Percentiles rank a stretch among this genome's conserved stretches.
Conservation (phyloP, 2,797 vertebrate species). For the Choloepus didactylus region DNA sequence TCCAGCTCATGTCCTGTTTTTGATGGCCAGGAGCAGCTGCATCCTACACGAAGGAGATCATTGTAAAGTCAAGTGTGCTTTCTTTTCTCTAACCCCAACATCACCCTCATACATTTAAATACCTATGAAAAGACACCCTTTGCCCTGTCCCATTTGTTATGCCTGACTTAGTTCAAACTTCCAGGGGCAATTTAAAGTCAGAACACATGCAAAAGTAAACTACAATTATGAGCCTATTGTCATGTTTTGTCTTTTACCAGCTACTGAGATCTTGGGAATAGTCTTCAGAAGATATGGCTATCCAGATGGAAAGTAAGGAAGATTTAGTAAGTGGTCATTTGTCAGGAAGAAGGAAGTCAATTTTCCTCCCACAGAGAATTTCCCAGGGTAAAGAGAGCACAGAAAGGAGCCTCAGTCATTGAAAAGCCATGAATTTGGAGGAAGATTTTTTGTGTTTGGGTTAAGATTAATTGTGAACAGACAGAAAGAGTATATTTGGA, state of each 20-base stretch:
- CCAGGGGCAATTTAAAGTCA: neutral
- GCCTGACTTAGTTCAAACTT: constrained; percentile 57
- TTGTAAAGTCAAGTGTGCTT: neutral
- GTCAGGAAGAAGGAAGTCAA: neutral
- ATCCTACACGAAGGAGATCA: neutral
- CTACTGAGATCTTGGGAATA: neutral
- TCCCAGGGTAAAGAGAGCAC: neutral
- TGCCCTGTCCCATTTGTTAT: constrained; percentile 44
- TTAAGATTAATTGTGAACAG: constrained; percentile 32
- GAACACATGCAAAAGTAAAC: constrained; percentile 36
- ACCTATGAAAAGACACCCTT: constrained; percentile 13
- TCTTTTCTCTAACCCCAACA: neutral
- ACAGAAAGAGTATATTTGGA: neutral
- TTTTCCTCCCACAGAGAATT: neutral
- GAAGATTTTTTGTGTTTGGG: neutral
- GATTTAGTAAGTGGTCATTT: neutral
- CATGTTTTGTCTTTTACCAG: constrained; percentile 57
- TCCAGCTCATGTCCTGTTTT: neutral
- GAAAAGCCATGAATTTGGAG: neutral
- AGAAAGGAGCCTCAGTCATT: neutral
- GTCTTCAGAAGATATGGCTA: neutral
- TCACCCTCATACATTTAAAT: neutral
- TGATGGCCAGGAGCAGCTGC: neutral
- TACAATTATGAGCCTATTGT: neutral
- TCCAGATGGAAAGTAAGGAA: neutral